Evolutionary conservation across 2,797 vertebrate genomes (phyloP), one percentile per base, ranked within the genome.

Genomic region (Cyprinodon diabolis): DNA sequence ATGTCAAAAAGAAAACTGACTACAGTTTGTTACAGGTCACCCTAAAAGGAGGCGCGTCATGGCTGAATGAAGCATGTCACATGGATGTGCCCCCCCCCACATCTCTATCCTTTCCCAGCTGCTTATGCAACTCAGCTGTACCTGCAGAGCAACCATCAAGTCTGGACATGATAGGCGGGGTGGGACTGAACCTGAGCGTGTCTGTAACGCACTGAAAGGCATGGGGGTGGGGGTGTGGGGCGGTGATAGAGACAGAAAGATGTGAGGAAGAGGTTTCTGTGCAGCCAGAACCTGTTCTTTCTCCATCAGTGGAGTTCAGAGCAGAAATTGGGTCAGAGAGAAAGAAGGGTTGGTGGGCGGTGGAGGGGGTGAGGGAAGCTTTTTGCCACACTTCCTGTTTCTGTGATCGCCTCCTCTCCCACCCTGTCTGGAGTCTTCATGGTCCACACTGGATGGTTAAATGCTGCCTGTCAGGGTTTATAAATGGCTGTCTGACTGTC

Each of bases 311-410:
- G 75, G 49, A 60, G 70, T 71, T 70, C 78, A 4, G 57, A 75
- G 72, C 66, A 78, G 84, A 93, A 95, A 94, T 90, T 72, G 90
- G 93, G 94, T 94, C 92, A 94, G 71, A 43, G 66, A 88, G 6
- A 43, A 43, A 43, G 40, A 43, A 43, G 40, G 40, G 40, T 43
- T 43, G 40, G 40, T 43, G 40, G 40, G 40, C n/a, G 40, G 40
- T 43, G 79, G 83, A 89, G 84, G 74, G 69, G n/a, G n/a, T n/a
- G n/a, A n/a, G n/a, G n/a, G n/a, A n/a, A n/a, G n/a, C n/a, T 69
- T 68, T 82, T 77, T 87, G 70, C 56, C 69, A 72, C 75, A 69
- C 81, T 79, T 83, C 87, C 89, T 83, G 76, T 86, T 79, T 65
- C 56, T 69, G 69, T 69, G 49, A 30, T 51, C n/a, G 2, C 65